Conservation (phyloP, 2,888 invertebrate species). For the Quadroppia sp. region DNA sequence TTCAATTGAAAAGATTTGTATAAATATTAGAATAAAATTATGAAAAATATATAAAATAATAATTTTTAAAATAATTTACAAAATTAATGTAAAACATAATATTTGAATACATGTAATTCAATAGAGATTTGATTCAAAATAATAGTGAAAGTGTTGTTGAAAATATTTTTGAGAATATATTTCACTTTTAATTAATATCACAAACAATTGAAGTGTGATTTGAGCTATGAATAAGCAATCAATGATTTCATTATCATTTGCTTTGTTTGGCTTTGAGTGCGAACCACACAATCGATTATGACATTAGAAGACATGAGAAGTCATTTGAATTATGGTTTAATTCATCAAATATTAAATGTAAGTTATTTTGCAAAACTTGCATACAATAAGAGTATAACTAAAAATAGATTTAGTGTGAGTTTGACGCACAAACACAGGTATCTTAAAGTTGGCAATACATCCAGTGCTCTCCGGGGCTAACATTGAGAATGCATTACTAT, state of each 20-base stretch:
- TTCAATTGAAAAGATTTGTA: no score
- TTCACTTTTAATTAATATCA: no score
- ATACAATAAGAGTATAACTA: conserved; percentile 2
- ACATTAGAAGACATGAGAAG: not conserved
- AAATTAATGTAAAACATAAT: no score
- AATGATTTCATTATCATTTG: not conserved
- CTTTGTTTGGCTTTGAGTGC: not conserved
- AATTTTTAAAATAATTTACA: no score
- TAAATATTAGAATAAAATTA: no score
- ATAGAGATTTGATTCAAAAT: no score
- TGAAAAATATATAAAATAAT: no score
- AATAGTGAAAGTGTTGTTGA: no score
- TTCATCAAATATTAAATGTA: not conserved
- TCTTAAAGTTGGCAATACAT: not conserved
- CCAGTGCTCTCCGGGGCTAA: not conserved
- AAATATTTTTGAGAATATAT: no score
- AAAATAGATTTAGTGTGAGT: conserved; percentile 5
- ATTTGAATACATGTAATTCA: no score
- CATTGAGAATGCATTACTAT: not conserved
- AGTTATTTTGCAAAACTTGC: not conserved
- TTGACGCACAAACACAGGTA: conserved; percentile 25
- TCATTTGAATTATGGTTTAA: not conserved
- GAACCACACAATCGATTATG: not conserved
- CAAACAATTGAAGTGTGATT: no score
- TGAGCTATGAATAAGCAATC: not conserved